A percentile compares a stretch with the other conserved stretches of the same genome.
These are phyloP conservation scores for Rhipidura dahli DNA, from an alignment of 2,113 vertebrate species.

Conservation along the genomic window DNA sequence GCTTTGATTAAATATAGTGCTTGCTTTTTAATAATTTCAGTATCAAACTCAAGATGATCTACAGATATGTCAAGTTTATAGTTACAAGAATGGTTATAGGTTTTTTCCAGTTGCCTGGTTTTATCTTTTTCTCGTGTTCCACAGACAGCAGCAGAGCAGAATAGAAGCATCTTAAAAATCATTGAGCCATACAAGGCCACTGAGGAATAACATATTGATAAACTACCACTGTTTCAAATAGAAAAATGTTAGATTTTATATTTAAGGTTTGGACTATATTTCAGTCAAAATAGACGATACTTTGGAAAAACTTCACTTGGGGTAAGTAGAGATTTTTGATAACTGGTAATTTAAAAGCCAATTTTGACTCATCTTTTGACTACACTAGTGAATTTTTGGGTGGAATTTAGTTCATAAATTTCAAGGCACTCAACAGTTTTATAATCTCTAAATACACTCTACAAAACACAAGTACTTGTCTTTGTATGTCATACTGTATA, in stretches of 20 bases:
- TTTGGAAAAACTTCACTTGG: not conserved
- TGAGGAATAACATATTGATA: not conserved
- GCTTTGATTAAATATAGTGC: not conserved
- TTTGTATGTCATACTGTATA: not conserved
- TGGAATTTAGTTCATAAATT: not conserved
- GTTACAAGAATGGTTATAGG: not conserved
- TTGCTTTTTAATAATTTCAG: not conserved
- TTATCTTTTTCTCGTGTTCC: not conserved
- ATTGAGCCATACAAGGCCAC: not conserved
- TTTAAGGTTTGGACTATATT: not conserved
- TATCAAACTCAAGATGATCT: not conserved
- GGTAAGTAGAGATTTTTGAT: not conserved
- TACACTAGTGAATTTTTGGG: not conserved
- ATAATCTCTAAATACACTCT: not conserved
- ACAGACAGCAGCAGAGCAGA: not conserved
- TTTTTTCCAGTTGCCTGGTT: not conserved
- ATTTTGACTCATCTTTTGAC: not conserved
- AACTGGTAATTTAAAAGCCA: not conserved
- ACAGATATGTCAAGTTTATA: not conserved
- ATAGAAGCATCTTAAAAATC: not conserved
- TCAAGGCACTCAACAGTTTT: not conserved
- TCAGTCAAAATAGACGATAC: not conserved
- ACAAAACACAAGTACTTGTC: not conserved
- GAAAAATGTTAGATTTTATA: not conserved
- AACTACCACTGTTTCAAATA: not conserved